These are phyloP conservation scores for Melanotus villosus DNA, from an alignment of 2,888 invertebrate genomes.

Conservation along the genomic window DNA sequence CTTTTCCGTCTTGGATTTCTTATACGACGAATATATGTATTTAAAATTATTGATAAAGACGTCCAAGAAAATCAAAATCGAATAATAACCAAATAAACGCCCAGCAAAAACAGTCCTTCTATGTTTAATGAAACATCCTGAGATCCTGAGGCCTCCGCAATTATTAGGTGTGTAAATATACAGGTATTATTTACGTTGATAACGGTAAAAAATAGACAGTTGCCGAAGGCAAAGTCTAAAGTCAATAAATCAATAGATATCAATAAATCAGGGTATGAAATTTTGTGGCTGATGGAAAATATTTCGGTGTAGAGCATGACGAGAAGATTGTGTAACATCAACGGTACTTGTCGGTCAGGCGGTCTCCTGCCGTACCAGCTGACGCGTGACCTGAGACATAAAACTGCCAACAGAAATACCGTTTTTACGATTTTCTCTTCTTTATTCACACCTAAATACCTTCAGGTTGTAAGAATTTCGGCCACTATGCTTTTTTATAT, in stretches of 20 bases:
- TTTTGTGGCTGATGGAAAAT: conserved; percentile 10
- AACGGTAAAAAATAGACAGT: background rate
- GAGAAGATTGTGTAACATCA: conserved; percentile 34
- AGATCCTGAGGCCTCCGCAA: too few species aligned
- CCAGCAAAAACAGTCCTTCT: too few species aligned
- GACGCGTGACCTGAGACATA: conserved; percentile 46
- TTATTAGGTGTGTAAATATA: too few species aligned
- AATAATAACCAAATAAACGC: too few species aligned
- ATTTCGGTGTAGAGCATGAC: conserved; percentile 34
- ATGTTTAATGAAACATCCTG: too few species aligned
- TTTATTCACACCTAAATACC: conserved; percentile 30
- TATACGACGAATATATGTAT: too few species aligned
- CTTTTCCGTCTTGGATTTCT: too few species aligned
- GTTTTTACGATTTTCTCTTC: conserved; percentile 34
- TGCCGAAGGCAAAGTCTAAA: conserved; percentile 1
- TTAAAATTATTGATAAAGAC: too few species aligned
- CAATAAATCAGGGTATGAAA: conserved; percentile 6
- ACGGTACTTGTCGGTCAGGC: conserved; percentile 44
- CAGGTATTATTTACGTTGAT: background rate
- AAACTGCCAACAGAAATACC: conserved; percentile 37
- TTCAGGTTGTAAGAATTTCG: conserved; percentile 2
- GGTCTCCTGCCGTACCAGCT: conserved; percentile 42
- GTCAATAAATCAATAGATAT: conserved; percentile 14
- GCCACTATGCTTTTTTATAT: background rate
- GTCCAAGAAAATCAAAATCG: too few species aligned